Percentiles rank a stretch among this genome's conserved stretches.
Conservation (phyloP, 2,888 invertebrate genomes). For the Zhuqinia jingwanae region DNA sequence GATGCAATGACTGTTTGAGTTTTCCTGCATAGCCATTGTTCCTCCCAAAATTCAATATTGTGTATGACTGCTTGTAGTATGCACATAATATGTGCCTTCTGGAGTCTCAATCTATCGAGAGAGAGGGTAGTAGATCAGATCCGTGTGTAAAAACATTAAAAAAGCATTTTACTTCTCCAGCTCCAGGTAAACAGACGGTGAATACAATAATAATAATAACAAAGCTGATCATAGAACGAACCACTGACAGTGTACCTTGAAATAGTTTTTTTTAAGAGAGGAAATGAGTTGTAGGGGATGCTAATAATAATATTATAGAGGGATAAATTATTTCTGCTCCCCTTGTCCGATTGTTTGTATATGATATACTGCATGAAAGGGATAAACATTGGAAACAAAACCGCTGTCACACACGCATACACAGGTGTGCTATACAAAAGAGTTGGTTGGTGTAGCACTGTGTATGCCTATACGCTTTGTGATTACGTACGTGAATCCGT, state of each 20-base stretch:
- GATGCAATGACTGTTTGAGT: constrained; percentile 21
- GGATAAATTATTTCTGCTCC: constrained; percentile 11
- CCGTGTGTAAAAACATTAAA: not conserved
- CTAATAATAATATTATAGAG: constrained; percentile 9
- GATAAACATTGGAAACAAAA: constrained; percentile 8
- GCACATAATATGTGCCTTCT: not conserved
- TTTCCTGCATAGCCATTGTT: not conserved
- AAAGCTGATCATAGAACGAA: not conserved
- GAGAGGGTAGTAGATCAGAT: not conserved
- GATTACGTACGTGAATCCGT: too few relatives aligned
- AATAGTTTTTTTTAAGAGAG: constrained; percentile 8
- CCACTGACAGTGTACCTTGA: constrained; percentile 3
- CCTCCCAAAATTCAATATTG: not conserved
- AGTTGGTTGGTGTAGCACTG: too few relatives aligned
- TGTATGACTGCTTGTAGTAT: constrained; percentile 4
- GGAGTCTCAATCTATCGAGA: not conserved
- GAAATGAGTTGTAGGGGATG: constrained; percentile 42
- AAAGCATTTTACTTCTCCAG: constrained; percentile 11
- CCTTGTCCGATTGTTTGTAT: not conserved
- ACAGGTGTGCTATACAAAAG: constrained; percentile 36
- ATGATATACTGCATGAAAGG: not conserved
- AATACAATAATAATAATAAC: too few relatives aligned
- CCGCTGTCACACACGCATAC: too few relatives aligned
- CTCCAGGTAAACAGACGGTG: not conserved
- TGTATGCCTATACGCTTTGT: too few relatives aligned